Percentiles rank a stretch among this genome's conserved stretches.
Conservation (phyloP, 2,113 vertebrate genomes). For the Semicossyphus pulcher region DNA sequence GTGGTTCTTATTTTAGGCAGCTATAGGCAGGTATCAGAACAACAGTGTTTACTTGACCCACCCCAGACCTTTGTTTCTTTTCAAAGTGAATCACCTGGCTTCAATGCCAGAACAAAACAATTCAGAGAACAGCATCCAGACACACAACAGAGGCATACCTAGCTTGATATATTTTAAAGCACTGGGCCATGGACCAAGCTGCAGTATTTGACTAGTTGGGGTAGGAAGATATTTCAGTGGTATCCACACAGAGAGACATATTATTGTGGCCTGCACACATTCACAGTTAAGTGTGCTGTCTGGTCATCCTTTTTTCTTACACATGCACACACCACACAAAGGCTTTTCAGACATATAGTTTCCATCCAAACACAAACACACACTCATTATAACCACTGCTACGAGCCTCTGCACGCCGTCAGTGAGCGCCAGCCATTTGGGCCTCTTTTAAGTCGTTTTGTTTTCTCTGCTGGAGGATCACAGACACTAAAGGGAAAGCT, state of each 20-base stretch:
- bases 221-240: slow-evolving; percentile 28
- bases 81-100: no score
- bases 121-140: no score
- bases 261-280: slow-evolving; percentile 28
- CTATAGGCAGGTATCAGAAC: no score
- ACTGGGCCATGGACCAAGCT: not conserved
- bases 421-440: slow-evolving; percentile 43
- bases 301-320: slow-evolving; percentile 30
- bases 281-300: slow-evolving; percentile 51
- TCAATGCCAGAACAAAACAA: no score
- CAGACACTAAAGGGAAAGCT: slow-evolving; percentile 55
- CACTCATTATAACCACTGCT: slow-evolving; percentile 3
- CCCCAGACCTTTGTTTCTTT: no score
- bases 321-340: not conserved
- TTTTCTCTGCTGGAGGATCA: slow-evolving; percentile 59
- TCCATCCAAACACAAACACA: slow-evolving; percentile 11
- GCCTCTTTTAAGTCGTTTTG: slow-evolving; percentile 53
- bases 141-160: no score
- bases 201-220: not conserved
- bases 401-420: slow-evolving; percentile 29
- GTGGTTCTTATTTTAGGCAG: no score
- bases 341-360: slow-evolving; percentile 3
- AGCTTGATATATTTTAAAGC: no score
- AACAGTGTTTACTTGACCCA: no score
- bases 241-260: slow-evolving; percentile 49